These are phyloP conservation scores for Pseudanteris insignis DNA, from an alignment of 2,888 invertebrate species.

Conservation along the genomic window DNA sequence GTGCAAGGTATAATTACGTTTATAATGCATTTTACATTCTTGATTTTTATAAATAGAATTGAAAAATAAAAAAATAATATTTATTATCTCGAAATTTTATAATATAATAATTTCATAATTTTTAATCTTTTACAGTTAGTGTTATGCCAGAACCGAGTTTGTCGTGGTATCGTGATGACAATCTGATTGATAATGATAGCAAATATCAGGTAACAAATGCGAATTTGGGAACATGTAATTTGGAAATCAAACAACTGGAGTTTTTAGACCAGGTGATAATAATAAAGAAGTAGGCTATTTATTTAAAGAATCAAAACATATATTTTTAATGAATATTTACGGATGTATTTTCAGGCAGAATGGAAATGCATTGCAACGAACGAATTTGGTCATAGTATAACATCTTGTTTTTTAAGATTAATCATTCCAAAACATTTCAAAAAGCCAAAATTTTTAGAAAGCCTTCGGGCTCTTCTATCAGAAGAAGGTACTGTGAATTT, in stretches of 20 bases:
- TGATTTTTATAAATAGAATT: no score
- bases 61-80: no score
- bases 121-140: conserved; percentile 73
- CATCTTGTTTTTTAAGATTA: conserved; percentile 85
- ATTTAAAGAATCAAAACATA: no score
- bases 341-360: conserved; percentile 75
- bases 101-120: conserved; percentile 1
- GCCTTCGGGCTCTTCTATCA: conserved; percentile 83
- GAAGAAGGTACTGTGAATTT: conserved; percentile 91
- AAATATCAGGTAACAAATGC: conserved; percentile 77
- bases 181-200: conserved; percentile 75
- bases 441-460: conserved; percentile 87
- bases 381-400: conserved; percentile 88
- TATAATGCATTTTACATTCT: no score
- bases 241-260: conserved; percentile 79
- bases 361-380: conserved; percentile 93
- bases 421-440: conserved; percentile 89
- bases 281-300: no score
- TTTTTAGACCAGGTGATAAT: conserved; percentile 80
- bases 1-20: conserved; percentile 81
- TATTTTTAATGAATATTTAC: no score
- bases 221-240: conserved; percentile 76
- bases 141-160: conserved; percentile 83
- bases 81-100: background rate
- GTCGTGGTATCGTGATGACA: conserved; percentile 89